Conservation (phyloP, 2,888 invertebrate genomes). For the Meganola albula region DNA sequence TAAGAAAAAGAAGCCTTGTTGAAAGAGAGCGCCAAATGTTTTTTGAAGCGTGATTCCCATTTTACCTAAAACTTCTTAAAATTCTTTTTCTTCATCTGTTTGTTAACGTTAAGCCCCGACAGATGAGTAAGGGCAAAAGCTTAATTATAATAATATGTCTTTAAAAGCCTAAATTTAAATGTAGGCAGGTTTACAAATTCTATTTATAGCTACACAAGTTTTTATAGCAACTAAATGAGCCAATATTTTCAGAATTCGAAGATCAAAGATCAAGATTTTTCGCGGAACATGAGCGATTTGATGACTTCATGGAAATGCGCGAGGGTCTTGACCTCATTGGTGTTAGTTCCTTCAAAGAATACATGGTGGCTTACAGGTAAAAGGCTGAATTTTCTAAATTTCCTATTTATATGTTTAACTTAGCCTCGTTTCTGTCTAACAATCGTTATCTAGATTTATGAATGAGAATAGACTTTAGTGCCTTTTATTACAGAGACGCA, state of each 20-base stretch:
- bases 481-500: constrained; percentile 54
- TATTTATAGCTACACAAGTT: too few relatives aligned
- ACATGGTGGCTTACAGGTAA: constrained; percentile 75
- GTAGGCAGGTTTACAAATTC: too few relatives aligned
- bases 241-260: constrained; percentile 84
- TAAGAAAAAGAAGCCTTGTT: neutral
- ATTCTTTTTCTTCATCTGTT: too few relatives aligned
- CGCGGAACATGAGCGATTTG: constrained; percentile 86
- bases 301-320: constrained; percentile 91
- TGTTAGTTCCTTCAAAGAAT: constrained; percentile 76
- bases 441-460: constrained; percentile 5
- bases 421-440: constrained; percentile 3
- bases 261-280: constrained; percentile 88
- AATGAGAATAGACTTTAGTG: constrained; percentile 20
- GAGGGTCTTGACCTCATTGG: constrained; percentile 87
- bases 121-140: too few relatives aligned
- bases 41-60: too few relatives aligned
- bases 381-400: constrained; percentile 19
- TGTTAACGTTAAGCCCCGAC: too few relatives aligned
- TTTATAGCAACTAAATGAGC: too few relatives aligned
- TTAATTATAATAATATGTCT: too few relatives aligned
- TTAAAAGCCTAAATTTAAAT: too few relatives aligned
- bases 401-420: neutral
- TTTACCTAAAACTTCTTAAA: too few relatives aligned
- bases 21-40: too few relatives aligned